phyloP scores from a whole-genome alignment of 2,888 invertebrate genomes.

The Calephelis perditalis region DNA sequence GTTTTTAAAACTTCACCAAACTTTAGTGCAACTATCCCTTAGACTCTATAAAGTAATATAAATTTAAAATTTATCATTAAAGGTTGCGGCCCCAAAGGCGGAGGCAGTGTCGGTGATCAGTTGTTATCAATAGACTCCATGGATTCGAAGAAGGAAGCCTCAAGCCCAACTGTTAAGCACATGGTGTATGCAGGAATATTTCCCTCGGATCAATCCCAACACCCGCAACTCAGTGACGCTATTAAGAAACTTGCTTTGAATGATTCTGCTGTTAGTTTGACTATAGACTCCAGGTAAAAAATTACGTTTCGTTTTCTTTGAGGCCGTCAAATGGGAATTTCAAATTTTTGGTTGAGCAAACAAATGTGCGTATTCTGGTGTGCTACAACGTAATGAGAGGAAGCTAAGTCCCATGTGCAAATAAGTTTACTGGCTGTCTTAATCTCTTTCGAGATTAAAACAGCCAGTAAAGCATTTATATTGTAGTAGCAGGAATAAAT shows the following conservation, averaged over 20 bases:
- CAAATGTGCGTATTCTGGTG: too few species aligned
- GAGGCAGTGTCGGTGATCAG: slow-evolving; percentile 66
- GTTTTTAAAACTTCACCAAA: too few species aligned
- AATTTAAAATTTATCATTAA: slow-evolving; percentile 13
- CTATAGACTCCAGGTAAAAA: slow-evolving; percentile 86
- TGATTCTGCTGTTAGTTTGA: slow-evolving; percentile 93
- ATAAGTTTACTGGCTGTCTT: too few species aligned
- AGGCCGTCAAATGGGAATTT: too few species aligned
- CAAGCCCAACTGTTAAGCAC: slow-evolving; percentile 54
- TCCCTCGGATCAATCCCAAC: slow-evolving; percentile 93
- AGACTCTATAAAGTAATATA: neutral
- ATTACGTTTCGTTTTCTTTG: too few species aligned
- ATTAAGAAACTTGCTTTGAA: slow-evolving; percentile 95
- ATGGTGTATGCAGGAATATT: slow-evolving; percentile 82
- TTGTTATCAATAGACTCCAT: slow-evolving; percentile 50
- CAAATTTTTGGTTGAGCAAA: too few species aligned
- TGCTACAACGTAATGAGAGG: too few species aligned
- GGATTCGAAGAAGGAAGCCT: slow-evolving; percentile 35
- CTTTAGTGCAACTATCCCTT: too few species aligned
- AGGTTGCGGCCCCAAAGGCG: slow-evolving; percentile 69
- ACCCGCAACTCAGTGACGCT: slow-evolving; percentile 84
- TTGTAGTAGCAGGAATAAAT: too few species aligned
- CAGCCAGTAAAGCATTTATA: too few species aligned
- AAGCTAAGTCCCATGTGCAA: too few species aligned
- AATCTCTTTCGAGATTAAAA: too few species aligned